These are phyloP conservation scores for Cathartes aura DNA, from an alignment of 2,113 vertebrate genomes.

Conservation along the genomic window DNA sequence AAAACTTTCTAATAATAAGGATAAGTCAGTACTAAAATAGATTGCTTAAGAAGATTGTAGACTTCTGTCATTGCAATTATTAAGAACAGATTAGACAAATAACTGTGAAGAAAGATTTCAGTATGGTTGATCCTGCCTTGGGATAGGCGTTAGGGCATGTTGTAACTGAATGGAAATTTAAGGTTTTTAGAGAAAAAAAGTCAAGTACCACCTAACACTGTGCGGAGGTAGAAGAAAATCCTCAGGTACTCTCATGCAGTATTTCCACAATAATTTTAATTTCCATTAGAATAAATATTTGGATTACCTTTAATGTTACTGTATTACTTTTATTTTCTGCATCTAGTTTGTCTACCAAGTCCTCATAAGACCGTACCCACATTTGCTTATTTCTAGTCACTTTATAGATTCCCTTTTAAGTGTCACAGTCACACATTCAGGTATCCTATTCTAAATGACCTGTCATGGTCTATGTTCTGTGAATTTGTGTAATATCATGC, in stretches of 20 bases:
- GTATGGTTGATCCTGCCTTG: not conserved
- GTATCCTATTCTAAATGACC: not conserved
- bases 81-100: not conserved
- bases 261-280: not conserved
- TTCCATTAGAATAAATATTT: not conserved
- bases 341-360: not conserved
- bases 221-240: not conserved
- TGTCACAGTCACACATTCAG: not conserved
- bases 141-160: accelerated
- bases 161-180: not conserved
- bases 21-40: not conserved
- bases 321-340: not conserved
- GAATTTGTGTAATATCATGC: not conserved
- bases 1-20: not conserved
- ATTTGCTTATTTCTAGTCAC: not conserved
- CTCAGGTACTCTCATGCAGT: not conserved
- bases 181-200: accelerated
- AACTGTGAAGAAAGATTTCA: not conserved
- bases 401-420: not conserved
- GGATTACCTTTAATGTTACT: not conserved
- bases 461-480: not conserved
- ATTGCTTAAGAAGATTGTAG: not conserved
- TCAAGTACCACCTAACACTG: not conserved
- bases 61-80: not conserved
- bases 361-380: not conserved